phyloP scores from a whole-genome alignment of 2,113 vertebrate genomes.

The Epinephelus cyanopodus region DNA sequence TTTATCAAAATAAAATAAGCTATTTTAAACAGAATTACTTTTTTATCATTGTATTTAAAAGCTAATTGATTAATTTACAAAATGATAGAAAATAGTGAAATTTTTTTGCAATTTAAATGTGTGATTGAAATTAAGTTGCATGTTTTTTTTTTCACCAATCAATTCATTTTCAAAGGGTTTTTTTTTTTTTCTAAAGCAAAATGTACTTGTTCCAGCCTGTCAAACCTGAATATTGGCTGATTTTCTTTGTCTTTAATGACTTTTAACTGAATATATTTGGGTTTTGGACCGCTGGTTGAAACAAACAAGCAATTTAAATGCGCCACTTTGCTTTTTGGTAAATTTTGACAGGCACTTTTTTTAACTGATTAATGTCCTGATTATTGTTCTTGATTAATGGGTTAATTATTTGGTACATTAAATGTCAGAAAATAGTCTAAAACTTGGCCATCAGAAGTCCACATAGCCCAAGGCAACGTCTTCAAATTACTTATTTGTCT shows the following conservation, averaged over 20 bases:
- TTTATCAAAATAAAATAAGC: slow-evolving; percentile 61
- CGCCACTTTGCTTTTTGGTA: not conserved
- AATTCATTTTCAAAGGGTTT: too few species aligned
- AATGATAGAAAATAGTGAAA: too few species aligned
- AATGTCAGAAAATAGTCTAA: not conserved
- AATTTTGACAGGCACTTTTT: not conserved
- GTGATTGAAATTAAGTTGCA: too few species aligned
- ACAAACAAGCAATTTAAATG: not conserved
- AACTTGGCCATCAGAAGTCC: not conserved
- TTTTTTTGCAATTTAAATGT: too few species aligned
- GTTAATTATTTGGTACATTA: not conserved
- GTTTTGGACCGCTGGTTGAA: not conserved
- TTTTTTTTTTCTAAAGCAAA: not conserved
- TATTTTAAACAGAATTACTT: slow-evolving; percentile 18
- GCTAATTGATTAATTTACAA: too few species aligned
- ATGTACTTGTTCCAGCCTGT: not conserved
- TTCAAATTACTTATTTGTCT: not conserved
- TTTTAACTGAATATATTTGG: not conserved
- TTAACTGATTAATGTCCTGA: not conserved
- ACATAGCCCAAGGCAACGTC: not conserved
- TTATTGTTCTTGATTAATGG: not conserved
- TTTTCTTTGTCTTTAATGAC: not conserved
- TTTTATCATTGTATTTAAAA: too few species aligned
- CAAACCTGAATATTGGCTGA: not conserved
- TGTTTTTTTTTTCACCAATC: too few species aligned